Base-by-base conservation (phyloP, 2,888 invertebrate genomes). In the Patella caerulea region DNA sequence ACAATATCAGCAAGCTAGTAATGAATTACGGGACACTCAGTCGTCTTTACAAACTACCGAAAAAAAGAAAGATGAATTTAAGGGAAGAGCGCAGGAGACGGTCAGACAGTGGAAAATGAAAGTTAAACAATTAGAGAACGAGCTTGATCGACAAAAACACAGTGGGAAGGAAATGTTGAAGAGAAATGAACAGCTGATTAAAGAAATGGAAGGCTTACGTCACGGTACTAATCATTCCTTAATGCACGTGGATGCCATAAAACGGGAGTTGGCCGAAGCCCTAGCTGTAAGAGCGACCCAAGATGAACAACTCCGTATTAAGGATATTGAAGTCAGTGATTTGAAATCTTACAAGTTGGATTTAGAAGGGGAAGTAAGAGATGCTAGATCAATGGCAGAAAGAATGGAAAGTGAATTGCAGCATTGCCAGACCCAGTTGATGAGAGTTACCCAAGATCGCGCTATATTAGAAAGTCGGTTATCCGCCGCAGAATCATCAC, bases 91-190 rank as follows among this genome's bases (percentile, higher is more conserved):
- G 53, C 89, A 90, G 82, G 90, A 90, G 79, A 89, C 90, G 52
- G 88, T 90, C 24, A 83, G 89, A 83, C 90, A 90, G 90, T 90
- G 90, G 90, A 90, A 91, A 81, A 79, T 87, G 78, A 90, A 90
- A 80, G 89, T 88, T 59, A 89, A 89, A 79, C 87, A 90, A 76
- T 76, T 91, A 56, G 91, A 91, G 83, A 81, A 87, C 34, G 90
- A 90, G 77, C 79, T 88, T n/a, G 90, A 90, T 78, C 82, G 89
- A 15, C 84, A 87, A 52, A 88, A 89, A 82, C 88, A 89, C 79
- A 86, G 87, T 34, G 83, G 85, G 52, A 81, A 86, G 45, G 87
- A 88, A 76, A 85, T 89, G 83, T 84, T 87, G 80, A 85, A 86
- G 78, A 83, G 90, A n/a, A 87, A 88, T 80, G 90, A 90, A 81